Evolutionary conservation across 2,797 vertebrate species (phyloP), one percentile per base, ranked within the genome.

Genomic region (Neosilurus mollespiculum): DNA sequence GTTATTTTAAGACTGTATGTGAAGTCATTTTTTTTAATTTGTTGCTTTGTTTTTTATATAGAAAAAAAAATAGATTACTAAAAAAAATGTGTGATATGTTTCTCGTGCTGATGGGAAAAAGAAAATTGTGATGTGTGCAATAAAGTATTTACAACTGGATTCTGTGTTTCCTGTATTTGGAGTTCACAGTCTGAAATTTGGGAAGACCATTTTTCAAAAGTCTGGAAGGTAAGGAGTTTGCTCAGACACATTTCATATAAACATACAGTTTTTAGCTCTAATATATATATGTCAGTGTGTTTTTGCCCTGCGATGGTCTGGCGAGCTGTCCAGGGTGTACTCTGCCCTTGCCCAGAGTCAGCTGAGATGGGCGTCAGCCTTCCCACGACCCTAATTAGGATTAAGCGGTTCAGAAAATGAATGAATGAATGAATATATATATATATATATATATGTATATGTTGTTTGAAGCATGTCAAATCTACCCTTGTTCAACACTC

Each of bases 61-160:
- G 88, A 88, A 12, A 86, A 86, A 86, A 77, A 88, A 24, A 2
- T 14, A 51, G 22, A 43, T 51, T 14, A 14, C 37, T 37, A 83
- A 86, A 87, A 87, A 83, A 88, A 84, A 88, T 94, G 92, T 86
- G 86, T 92, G 43, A 53, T 65, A 30, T 93, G 92, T 94, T 94
- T 90, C 91, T 92, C 91, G 90, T 91, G 67, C 85, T 89, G 83
- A 49, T 2, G 37, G 59, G 90, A 88, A 89, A 76, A 88, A 71
- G n/a, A 65, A 69, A 75, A 61, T 15, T 87, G 78, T 93, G 88
- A 91, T 91, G 93, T 94, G 93, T 94, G 93, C 93, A 95, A 94
- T 95, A 95, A 95, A 94, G 91, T 91, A 89, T 87, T 92, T 93
- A 90, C 89, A 93, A 94, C 89, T 89, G 87, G 91, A 87, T 73